Evolutionary conservation across 2,113 vertebrate species (phyloP), one percentile per base, ranked within the genome.

Genomic region (Corythaixoides concolor): DNA sequence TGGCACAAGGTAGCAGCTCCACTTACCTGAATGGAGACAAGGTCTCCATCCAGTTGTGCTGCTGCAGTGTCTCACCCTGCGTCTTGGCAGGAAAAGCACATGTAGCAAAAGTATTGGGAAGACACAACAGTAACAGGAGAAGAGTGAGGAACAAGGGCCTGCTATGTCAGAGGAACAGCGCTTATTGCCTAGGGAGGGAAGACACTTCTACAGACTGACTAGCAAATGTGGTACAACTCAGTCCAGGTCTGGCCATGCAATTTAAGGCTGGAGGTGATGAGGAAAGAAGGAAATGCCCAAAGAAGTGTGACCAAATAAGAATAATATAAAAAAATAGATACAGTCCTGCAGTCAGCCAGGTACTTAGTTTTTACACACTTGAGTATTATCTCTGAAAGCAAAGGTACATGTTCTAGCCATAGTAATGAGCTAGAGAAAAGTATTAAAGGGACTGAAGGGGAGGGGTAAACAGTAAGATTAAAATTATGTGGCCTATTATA

Each of bases 401-500:
- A 81, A 92, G 64, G 82, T 94, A 75, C 14, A 10, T 11, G 11
- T 74, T 93, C 41, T 75, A 64, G 43, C 22, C 81, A 64, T 52
- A 89, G 30, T 75, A 85, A 87, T 73, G 50, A 94, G 58, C 39
- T 85, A 37, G 24, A 86, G 32, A 63, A 91, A 49, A 50, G 9
- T 22, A 66, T 74, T 73, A 74, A 55, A 35, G 28, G 45, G 43
- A 75, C 92, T 87, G 95, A 94, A 92, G 90, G 55, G 90, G 55
- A 83, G 47, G 39, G 20, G 21, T 90, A 72, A 88, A 79, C 33
- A 90, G 43, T 74, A 84, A 86, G 33, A 68, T 49, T 75, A 90
- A 92, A 93, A 85, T 79, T 5, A 92, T 90, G 80, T 5, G 6
- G 33, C 45, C 33, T 85, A 76, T 97, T 95, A 70, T 85, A 69